Evolutionary conservation across 2,797 vertebrate species (phyloP).

Genomic region (Phyllotis vaccarum): DNA sequence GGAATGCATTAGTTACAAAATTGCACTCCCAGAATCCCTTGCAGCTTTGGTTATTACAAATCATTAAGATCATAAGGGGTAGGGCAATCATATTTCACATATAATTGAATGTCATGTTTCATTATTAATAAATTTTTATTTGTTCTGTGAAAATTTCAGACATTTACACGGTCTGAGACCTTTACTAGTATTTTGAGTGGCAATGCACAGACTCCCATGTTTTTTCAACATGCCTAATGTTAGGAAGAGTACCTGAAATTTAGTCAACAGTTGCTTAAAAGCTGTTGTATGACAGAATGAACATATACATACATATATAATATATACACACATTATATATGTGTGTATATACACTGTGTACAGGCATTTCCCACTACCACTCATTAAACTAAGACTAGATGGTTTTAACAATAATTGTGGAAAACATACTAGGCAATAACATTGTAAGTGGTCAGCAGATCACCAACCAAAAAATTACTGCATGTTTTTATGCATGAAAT

Average conservation of each 20-base stretch:
- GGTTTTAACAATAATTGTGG: background rate
- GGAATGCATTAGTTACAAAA: background rate
- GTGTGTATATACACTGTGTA: background rate
- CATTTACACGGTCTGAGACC: background rate
- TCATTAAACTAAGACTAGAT: background rate
- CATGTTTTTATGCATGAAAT: background rate
- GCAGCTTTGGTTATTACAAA: background rate
- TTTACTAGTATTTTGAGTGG: background rate
- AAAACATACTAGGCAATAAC: background rate
- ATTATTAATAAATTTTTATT: background rate
- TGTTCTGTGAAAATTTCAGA: background rate
- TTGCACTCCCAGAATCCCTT: background rate
- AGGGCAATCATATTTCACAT: background rate
- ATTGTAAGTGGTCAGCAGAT: background rate
- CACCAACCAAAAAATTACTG: background rate
- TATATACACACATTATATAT: too few relatives aligned
- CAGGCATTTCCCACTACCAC: background rate
- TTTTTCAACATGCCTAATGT: constrained; percentile 31
- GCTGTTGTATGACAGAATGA: constrained; percentile 24
- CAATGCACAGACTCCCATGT: background rate
- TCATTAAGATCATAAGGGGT: constrained; percentile 9
- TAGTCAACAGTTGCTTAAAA: background rate
- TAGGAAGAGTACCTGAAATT: background rate
- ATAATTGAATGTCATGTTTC: background rate
- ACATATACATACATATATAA: background rate